These are phyloP conservation scores for Xenopus laevis DNA, from an alignment of 2,113 vertebrate genomes.

Conservation along the genomic window DNA sequence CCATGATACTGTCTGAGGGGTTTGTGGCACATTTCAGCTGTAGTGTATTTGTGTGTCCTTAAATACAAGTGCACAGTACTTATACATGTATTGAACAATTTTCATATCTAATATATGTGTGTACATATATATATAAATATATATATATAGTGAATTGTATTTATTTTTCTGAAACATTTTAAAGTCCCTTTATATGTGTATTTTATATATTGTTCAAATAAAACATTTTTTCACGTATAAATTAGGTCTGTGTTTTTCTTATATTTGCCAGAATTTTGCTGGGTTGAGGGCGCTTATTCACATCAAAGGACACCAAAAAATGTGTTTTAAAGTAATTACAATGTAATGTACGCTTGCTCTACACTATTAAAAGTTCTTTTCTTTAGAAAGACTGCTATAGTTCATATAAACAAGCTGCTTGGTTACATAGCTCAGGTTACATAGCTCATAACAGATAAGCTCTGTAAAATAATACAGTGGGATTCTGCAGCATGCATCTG, in stretches of 20 bases:
- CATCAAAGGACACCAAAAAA: too few relatives aligned
- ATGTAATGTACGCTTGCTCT: too few relatives aligned
- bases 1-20: constrained; percentile 8
- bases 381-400: too few relatives aligned
- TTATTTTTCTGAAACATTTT: constrained; percentile 46
- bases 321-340: too few relatives aligned
- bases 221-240: constrained; percentile 41
- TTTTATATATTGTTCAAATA: constrained; percentile 45
- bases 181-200: constrained; percentile 46
- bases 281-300: too few relatives aligned
- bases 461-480: too few relatives aligned
- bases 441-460: too few relatives aligned
- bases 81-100: constrained; percentile 43
- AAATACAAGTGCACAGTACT: constrained; percentile 39
- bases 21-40: constrained; percentile 30
- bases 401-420: too few relatives aligned
- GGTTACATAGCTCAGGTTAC: too few relatives aligned
- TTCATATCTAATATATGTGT: constrained; percentile 45
- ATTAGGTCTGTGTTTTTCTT: neutral
- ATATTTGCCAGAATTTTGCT: too few relatives aligned
- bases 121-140: constrained; percentile 20
- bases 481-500: too few relatives aligned
- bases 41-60: constrained; percentile 32
- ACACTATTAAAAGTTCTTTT: too few relatives aligned
- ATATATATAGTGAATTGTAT: constrained; percentile 44